These are phyloP conservation scores for Papilio demoleus DNA, from an alignment of 2,888 invertebrate genomes.

Conservation along the genomic window DNA sequence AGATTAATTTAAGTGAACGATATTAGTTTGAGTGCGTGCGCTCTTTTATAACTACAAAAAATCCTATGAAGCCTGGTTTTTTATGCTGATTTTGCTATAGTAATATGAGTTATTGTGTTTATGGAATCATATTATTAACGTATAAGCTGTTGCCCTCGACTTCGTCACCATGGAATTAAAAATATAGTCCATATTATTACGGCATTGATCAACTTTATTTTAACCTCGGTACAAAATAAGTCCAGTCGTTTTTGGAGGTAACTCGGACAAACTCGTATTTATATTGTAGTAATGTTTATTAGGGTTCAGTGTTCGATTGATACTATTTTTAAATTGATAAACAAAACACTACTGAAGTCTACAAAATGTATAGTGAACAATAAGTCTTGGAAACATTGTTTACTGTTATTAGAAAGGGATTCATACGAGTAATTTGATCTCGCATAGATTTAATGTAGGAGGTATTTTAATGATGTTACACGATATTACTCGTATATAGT, in stretches of 20 bases:
- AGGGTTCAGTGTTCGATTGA: background rate
- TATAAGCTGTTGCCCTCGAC: background rate
- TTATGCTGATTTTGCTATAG: background rate
- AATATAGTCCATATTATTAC: no score
- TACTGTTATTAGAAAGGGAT: conserved; percentile 7
- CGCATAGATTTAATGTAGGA: conserved; percentile 6
- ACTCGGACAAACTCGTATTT: no score
- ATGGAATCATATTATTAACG: background rate
- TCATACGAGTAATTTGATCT: conserved; percentile 8
- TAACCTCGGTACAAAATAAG: no score
- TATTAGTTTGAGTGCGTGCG: conserved; percentile 38
- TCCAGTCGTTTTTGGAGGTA: no score
- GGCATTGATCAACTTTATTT: no score
- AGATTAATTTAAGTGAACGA: conserved; percentile 39
- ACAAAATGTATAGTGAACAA: background rate
- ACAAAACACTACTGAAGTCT: background rate
- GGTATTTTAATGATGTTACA: conserved; percentile 16
- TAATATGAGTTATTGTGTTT: background rate
- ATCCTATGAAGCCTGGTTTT: background rate
- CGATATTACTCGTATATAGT: conserved; percentile 13
- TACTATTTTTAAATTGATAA: background rate
- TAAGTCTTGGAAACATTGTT: background rate
- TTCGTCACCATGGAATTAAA: background rate
- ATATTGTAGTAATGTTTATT: background rate
- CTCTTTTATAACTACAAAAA: conserved; percentile 32